These are phyloP conservation scores for Megaptera novaeangliae DNA, from an alignment of 2,113 vertebrate genomes.

Conservation along the genomic window DNA sequence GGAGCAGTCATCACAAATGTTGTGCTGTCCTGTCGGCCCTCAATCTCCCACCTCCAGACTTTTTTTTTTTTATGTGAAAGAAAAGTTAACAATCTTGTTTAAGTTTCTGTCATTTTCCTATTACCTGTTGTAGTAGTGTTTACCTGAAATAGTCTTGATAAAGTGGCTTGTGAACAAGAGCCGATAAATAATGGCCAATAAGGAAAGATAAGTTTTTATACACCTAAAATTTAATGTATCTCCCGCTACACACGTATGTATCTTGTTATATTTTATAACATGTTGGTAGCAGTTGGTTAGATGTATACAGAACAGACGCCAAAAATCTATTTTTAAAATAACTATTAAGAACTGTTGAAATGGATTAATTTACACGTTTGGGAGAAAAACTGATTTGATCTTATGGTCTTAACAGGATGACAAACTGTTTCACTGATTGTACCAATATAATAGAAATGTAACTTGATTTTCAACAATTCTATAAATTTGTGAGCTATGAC, in stretches of 20 bases:
- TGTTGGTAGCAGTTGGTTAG: neutral
- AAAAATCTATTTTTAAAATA: neutral
- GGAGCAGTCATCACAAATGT: neutral
- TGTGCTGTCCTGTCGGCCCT: neutral
- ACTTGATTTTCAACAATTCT: neutral
- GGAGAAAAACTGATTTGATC: neutral
- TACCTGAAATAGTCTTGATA: neutral
- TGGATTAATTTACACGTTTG: neutral
- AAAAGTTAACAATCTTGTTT: neutral
- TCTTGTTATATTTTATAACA: neutral
- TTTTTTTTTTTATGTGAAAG: neutral
- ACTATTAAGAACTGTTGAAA: neutral
- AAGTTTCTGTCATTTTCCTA: neutral
- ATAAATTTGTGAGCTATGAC: neutral
- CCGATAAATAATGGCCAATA: neutral
- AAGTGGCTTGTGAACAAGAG: neutral
- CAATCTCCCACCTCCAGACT: neutral
- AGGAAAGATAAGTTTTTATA: neutral
- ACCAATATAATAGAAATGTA: neutral
- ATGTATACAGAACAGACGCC: neutral
- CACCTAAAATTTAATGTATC: neutral
- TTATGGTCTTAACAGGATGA: neutral
- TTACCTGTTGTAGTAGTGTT: neutral
- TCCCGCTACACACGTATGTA: neutral
- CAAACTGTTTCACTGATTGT: neutral